A percentile compares a stretch with the other conserved stretches of the same genome.
Evolutionary conservation across 2,888 invertebrate genomes (phyloP).

Genomic region (Nudaria mundana): DNA sequence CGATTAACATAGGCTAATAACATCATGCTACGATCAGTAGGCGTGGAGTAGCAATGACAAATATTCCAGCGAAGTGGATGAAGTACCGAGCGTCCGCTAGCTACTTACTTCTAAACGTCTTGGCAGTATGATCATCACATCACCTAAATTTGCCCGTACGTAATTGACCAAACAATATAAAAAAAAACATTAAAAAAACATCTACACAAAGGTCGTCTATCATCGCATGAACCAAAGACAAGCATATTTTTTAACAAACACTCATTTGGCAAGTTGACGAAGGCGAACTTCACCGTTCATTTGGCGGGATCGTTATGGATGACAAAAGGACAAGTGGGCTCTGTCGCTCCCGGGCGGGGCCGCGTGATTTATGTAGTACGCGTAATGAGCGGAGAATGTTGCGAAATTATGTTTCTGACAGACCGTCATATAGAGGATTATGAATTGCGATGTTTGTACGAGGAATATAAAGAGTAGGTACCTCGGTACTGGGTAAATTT

Average conservation of each 20-base stretch:
- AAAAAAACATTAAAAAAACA: background rate
- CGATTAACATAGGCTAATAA: no score
- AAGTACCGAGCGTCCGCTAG: no score
- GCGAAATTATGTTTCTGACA: slow-evolving; percentile 5
- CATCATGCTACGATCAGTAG: no score
- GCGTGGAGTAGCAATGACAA: no score
- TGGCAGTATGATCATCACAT: no score
- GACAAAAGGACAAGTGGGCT: slow-evolving; percentile 22
- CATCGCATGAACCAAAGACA: background rate
- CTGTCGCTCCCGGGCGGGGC: slow-evolving; percentile 15
- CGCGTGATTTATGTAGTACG: slow-evolving; percentile 26
- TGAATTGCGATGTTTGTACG: slow-evolving; percentile 1
- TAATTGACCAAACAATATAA: no score
- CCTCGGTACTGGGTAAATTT: no score
- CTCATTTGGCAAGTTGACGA: slow-evolving; percentile 11
- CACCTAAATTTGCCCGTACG: no score
- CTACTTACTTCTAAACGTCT: no score
- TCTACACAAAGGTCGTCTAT: background rate
- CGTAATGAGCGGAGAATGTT: slow-evolving; percentile 9
- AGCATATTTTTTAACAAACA: slow-evolving; percentile 4
- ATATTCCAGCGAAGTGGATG: no score
- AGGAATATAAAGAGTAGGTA: no score
- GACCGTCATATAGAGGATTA: slow-evolving; percentile 3
- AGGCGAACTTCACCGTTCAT: slow-evolving; percentile 22
- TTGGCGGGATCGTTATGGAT: slow-evolving; percentile 21